Evolutionary conservation across 2,797 vertebrate species (phyloP).

Genomic region (Phrynocephalus guinanensis): DNA sequence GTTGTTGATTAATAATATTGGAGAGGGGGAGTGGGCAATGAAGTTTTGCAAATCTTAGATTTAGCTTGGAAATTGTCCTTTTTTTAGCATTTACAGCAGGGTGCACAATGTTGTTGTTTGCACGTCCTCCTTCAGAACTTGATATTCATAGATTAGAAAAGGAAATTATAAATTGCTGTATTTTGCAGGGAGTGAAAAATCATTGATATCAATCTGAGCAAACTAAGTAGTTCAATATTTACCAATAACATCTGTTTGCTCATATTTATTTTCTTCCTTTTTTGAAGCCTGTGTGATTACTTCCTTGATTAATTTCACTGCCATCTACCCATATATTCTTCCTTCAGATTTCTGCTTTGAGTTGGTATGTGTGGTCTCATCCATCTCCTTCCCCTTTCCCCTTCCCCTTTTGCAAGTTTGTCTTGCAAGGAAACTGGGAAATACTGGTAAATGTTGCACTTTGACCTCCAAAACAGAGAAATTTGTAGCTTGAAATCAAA

Average conservation of each 20-base stretch:
- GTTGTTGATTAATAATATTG: background rate
- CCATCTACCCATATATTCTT: background rate
- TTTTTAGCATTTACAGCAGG: background rate
- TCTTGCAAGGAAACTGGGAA: background rate
- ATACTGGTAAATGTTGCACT: background rate
- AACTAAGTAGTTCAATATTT: background rate
- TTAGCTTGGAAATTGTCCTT: background rate
- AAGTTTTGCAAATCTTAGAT: background rate
- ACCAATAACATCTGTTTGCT: background rate
- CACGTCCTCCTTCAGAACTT: background rate
- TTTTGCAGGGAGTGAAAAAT: background rate
- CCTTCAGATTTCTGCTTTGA: background rate
- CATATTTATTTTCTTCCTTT: background rate
- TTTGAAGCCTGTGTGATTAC: background rate
- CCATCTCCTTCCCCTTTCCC: too few species aligned
- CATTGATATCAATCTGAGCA: background rate
- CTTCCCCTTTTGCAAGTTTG: background rate
- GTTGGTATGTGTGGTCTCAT: background rate
- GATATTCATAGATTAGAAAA: background rate
- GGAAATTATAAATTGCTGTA: background rate
- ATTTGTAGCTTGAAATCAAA: slow-evolving; percentile 3
- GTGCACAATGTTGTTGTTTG: background rate
- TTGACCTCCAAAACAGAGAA: background rate
- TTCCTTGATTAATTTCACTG: too few species aligned
- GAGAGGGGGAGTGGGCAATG: background rate